Conservation (phyloP, 2,113 vertebrate genomes). For the Lamprologus callipterus region DNA sequence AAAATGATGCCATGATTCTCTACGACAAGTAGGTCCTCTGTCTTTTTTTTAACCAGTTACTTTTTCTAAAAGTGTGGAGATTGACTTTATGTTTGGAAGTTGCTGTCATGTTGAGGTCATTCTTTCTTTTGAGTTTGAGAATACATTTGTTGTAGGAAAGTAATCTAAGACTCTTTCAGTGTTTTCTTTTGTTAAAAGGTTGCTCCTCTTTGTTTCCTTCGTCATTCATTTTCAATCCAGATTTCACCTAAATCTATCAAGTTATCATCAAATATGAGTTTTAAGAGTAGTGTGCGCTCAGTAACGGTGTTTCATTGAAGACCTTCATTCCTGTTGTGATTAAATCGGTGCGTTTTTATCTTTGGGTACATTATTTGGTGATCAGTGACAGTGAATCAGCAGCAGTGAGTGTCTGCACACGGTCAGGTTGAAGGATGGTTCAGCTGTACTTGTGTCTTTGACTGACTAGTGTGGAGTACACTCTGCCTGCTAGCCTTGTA, state of each 20-base stretch:
- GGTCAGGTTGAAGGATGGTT: not conserved
- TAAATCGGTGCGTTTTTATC: not conserved
- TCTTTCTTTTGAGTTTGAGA: not conserved
- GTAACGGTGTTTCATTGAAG: not conserved
- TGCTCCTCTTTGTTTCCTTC: not conserved
- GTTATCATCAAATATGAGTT: not conserved
- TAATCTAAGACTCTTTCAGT: not conserved
- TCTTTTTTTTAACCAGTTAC: not conserved
- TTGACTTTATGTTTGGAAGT: not conserved
- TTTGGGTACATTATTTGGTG: not conserved
- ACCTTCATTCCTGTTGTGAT: not conserved
- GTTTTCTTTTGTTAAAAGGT: not conserved
- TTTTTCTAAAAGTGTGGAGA: not conserved
- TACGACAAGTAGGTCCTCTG: conserved; percentile 87
- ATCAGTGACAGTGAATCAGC: not conserved
- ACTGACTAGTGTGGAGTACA: not conserved
- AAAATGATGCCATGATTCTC: conserved; percentile 98
- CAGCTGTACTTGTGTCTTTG: not conserved
- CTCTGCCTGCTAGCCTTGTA: not conserved
- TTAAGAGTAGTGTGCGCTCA: not conserved
- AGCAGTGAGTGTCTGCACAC: not conserved
- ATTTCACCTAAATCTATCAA: not conserved
- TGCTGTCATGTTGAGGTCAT: not conserved
- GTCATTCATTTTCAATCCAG: not conserved
- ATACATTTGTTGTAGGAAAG: not conserved